Conservation (phyloP, 2,113 vertebrate species). For the Eurypyga helias region DNA sequence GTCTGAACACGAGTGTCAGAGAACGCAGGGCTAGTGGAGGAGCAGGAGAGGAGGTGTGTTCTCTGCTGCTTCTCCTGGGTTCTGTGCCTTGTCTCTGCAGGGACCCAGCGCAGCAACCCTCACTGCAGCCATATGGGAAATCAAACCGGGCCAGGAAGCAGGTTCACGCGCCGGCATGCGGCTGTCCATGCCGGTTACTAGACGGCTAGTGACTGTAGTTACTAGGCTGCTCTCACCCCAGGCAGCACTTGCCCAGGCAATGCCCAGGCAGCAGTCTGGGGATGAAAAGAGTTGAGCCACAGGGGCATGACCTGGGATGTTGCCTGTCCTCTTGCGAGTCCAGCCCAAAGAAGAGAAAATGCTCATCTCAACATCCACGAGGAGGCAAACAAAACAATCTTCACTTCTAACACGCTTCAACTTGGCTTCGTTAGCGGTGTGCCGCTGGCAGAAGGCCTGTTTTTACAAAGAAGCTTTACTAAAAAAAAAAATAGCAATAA, state of each 20-base stretch:
- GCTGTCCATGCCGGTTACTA: fast-evolving
- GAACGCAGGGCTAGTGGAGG: not conserved
- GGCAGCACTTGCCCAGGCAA: fast-evolving
- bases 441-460: not conserved
- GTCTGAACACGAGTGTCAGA: fast-evolving
- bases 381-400: not conserved
- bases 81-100: not conserved
- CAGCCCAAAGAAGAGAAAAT: not conserved
- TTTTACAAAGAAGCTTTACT: not conserved
- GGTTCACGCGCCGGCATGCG: not conserved
- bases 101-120: not conserved
- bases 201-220: too few species aligned
- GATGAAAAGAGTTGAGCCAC: not conserved
- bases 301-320: not conserved
- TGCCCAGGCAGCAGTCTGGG: not conserved
- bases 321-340: not conserved
- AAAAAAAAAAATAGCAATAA: not conserved
- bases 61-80: not conserved
- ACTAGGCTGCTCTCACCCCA: not conserved
- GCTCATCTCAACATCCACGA: not conserved
- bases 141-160: fast-evolving
- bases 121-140: fast-evolving
- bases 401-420: not conserved
- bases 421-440: not conserved
- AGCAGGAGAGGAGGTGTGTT: not conserved